Percentiles rank a stretch among this genome's conserved stretches.
Evolutionary conservation across 2,888 invertebrate species (phyloP).

Genomic region (Mythimna lalbum): DNA sequence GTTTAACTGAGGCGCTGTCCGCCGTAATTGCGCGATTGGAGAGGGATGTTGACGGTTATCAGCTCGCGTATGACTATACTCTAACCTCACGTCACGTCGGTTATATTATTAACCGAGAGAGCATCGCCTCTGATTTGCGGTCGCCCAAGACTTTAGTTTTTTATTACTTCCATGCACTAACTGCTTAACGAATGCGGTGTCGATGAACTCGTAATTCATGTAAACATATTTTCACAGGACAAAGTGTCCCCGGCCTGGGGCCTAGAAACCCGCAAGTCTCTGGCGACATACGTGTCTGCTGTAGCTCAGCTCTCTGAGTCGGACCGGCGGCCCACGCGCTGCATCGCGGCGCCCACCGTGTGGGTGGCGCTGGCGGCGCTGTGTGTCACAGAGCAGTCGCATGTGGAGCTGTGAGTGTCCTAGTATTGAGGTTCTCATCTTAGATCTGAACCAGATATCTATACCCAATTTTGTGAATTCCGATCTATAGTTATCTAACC

Average conservation of each 20-base stretch:
- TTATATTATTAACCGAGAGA: too few relatives aligned
- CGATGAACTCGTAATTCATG: neutral
- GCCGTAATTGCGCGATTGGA: too few relatives aligned
- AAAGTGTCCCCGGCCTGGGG: conserved; percentile 97
- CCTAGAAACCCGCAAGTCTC: conserved; percentile 95
- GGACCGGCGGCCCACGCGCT: conserved; percentile 94
- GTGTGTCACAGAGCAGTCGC: conserved; percentile 97
- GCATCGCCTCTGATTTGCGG: too few relatives aligned
- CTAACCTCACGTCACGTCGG: too few relatives aligned
- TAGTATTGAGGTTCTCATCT: neutral
- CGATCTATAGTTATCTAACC: too few relatives aligned
- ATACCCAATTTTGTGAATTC: too few relatives aligned
- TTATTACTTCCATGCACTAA: neutral
- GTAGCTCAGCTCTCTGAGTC: conserved; percentile 95
- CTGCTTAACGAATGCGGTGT: neutral
- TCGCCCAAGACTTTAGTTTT: too few relatives aligned
- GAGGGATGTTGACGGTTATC: too few relatives aligned
- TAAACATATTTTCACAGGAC: conserved; percentile 90
- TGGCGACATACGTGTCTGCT: conserved; percentile 96
- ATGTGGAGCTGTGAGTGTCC: conserved; percentile 92
- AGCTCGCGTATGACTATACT: too few relatives aligned
- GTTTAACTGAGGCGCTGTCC: too few relatives aligned
- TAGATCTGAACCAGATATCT: too few relatives aligned
- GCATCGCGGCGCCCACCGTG: conserved; percentile 95
- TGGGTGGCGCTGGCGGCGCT: conserved; percentile 98